Evolutionary conservation across 2,888 invertebrate genomes (phyloP).

Genomic region (Patella caerulea): DNA sequence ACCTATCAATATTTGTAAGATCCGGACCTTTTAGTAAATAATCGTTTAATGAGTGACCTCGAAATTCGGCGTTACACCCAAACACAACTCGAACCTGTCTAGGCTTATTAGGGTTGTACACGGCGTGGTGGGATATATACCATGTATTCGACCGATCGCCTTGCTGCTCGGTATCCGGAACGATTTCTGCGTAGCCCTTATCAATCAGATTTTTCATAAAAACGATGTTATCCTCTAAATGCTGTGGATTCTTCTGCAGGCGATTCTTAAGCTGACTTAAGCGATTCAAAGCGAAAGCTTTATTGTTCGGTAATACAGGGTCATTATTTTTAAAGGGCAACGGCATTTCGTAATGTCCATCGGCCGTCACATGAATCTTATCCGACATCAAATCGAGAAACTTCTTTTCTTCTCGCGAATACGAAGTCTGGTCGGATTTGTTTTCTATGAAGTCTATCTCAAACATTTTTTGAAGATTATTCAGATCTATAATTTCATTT

Average conservation of each 20-base stretch:
- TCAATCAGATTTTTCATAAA: neutral
- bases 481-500: neutral
- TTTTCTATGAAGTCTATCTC: neutral
- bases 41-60: conserved; percentile 22
- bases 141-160: neutral
- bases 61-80: conserved; percentile 37
- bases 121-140: conserved; percentile 23
- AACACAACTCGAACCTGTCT: conserved; percentile 31
- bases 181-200: neutral
- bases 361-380: neutral
- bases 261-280: neutral
- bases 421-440: neutral
- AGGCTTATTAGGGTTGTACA: neutral
- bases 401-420: neutral
- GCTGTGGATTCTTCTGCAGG: neutral
- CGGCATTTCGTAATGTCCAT: neutral
- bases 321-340: neutral
- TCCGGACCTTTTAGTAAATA: conserved; percentile 38
- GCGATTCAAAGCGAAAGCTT: neutral
- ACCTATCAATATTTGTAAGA: conserved; percentile 34
- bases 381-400: neutral
- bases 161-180: neutral
- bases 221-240: neutral
- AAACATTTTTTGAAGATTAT: neutral
- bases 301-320: neutral